Percentiles rank a stretch among this genome's conserved stretches.
Conservation (phyloP, 1,140 invertebrate species). For the Mercenaria mercenaria region DNA sequence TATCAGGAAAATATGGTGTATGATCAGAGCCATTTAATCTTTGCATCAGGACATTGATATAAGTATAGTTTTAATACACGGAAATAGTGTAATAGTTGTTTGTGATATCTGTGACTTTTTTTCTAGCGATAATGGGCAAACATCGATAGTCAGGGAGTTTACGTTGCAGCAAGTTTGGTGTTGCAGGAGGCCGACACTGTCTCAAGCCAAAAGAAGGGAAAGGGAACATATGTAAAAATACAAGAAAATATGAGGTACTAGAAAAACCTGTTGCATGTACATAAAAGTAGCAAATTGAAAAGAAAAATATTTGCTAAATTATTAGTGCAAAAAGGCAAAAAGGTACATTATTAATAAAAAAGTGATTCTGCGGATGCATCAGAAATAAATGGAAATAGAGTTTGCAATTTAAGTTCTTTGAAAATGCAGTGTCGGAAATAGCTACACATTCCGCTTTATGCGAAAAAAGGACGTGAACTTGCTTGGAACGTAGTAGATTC, state of each 20-base stretch:
- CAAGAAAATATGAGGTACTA: neutral
- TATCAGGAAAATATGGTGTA: no score
- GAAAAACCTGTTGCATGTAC: no score
- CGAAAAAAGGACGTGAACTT: neutral
- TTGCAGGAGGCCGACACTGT: no score
- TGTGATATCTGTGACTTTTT: no score
- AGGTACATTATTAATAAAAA: neutral
- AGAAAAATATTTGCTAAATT: neutral
- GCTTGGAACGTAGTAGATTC: neutral
- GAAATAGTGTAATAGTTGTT: no score
- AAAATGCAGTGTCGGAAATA: neutral
- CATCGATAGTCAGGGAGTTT: no score
- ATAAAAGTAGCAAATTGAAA: no score
- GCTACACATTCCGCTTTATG: neutral
- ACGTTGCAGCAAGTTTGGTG: no score
- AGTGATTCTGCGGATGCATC: neutral
- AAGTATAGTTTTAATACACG: no score
- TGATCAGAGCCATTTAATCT: no score
- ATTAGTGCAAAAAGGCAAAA: neutral
- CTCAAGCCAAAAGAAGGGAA: neutral
- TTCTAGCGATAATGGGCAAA: no score
- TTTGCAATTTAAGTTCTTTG: neutral
- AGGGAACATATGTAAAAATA: neutral
- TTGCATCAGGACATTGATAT: no score
- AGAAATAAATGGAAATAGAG: neutral